Percentiles rank a stretch among this genome's conserved stretches.
These are phyloP conservation scores for Bembecia ichneumoniformis DNA, from an alignment of 2,888 invertebrate genomes.

Conservation along the genomic window DNA sequence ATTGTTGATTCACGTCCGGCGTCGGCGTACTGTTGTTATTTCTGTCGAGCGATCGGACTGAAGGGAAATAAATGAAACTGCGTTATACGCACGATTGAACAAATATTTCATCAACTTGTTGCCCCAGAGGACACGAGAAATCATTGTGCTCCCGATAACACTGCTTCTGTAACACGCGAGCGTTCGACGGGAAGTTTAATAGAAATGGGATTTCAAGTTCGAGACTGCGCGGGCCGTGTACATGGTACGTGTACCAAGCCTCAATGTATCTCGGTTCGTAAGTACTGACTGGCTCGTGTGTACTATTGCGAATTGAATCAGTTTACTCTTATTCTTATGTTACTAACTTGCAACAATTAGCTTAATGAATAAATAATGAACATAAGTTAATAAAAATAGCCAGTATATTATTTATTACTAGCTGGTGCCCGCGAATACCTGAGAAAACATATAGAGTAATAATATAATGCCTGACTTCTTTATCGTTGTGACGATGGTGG, in stretches of 20 bases:
- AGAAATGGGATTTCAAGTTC: slow-evolving; percentile 28
- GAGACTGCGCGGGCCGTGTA: not conserved
- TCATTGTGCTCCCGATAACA: slow-evolving; percentile 39
- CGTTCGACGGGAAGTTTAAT: slow-evolving; percentile 24
- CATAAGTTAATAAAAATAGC: too few species aligned
- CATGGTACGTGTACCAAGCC: not conserved
- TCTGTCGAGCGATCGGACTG: slow-evolving; percentile 56
- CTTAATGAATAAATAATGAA: too few species aligned
- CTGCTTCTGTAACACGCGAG: slow-evolving; percentile 15
- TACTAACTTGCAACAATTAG: too few species aligned
- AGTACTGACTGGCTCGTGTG: too few species aligned
- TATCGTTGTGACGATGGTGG: too few species aligned
- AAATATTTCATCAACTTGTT: slow-evolving; percentile 70
- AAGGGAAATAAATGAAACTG: slow-evolving; percentile 69
- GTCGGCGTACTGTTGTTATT: slow-evolving; percentile 56
- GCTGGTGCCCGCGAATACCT: too few species aligned
- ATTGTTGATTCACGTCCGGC: slow-evolving; percentile 58
- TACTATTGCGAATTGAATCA: too few species aligned
- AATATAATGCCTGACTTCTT: too few species aligned
- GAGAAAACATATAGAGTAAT: too few species aligned
- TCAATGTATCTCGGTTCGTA: too few species aligned
- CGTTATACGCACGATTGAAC: slow-evolving; percentile 64
- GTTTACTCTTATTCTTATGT: too few species aligned
- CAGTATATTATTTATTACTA: too few species aligned
- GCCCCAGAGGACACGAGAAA: slow-evolving; percentile 50